Percentiles rank a stretch among this genome's conserved stretches.
Evolutionary conservation across 1,140 invertebrate species (phyloP).

Genomic region (Drosophila leontia): DNA sequence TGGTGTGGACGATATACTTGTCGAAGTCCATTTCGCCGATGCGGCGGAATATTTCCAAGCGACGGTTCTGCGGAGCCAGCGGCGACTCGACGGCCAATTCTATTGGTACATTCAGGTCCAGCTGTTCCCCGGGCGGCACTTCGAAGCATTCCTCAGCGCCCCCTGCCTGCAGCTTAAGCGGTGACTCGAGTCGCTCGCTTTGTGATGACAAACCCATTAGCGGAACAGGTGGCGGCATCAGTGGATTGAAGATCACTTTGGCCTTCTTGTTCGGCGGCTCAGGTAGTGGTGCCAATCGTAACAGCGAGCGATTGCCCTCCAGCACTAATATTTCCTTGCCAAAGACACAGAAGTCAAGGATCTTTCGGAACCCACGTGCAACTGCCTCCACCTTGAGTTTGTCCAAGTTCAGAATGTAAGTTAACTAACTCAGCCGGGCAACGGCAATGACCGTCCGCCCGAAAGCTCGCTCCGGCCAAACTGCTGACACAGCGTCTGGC

Average conservation of each 20-base stretch:
- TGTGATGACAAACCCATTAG: conserved; percentile 49
- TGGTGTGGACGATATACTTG: conserved; percentile 73
- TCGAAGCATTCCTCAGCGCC: conserved; percentile 87
- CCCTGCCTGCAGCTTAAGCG: conserved; percentile 66
- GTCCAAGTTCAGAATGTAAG: conserved; percentile 91
- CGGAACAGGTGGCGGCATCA: conserved; percentile 76
- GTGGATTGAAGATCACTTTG: conserved; percentile 79
- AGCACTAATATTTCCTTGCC: conserved; percentile 90
- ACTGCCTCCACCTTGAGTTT: conserved; percentile 86
- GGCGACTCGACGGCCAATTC: conserved; percentile 84
- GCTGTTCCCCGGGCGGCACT: conserved; percentile 84
- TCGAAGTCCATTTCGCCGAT: conserved; percentile 83
- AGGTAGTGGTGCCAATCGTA: conserved; percentile 86
- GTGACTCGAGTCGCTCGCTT: conserved; percentile 60
- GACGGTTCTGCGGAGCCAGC: conserved; percentile 72
- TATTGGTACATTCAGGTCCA: conserved; percentile 85
- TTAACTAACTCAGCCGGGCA: too few species aligned
- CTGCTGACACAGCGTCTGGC: too few species aligned
- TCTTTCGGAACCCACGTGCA: conserved; percentile 85
- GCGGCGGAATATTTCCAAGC: conserved; percentile 79
- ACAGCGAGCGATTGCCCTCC: conserved; percentile 88
- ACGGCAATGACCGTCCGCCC: too few species aligned
- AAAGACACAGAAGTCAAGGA: conserved; percentile 74
- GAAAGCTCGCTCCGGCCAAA: too few species aligned
- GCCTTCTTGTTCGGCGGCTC: conserved; percentile 74